Conservation (phyloP, 2,797 vertebrate species). For the Anguilla pacifica region DNA sequence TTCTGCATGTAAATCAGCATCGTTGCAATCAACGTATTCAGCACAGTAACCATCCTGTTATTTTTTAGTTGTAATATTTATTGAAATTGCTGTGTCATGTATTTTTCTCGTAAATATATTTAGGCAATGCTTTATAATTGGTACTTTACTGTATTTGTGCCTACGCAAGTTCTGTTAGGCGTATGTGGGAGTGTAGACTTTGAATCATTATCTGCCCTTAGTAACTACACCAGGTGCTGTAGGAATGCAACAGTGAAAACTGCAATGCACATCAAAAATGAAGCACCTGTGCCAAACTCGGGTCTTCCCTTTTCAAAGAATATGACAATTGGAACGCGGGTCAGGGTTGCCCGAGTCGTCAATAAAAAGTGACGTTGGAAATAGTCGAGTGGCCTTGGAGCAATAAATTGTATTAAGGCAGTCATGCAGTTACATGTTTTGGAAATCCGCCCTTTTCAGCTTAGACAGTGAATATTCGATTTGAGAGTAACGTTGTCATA, state of each 20-base stretch:
- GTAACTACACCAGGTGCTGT: slow-evolving; percentile 65
- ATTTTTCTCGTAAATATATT: not conserved
- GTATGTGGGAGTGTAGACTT: slow-evolving; percentile 14
- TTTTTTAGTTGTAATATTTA: not conserved
- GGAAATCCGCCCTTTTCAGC: not conserved
- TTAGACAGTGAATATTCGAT: not conserved
- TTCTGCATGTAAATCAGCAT: slow-evolving; percentile 19
- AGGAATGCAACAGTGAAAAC: slow-evolving; percentile 48
- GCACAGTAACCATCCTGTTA: slow-evolving; percentile 1
- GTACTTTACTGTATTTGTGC: not conserved
- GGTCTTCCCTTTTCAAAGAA: slow-evolving; percentile 67
- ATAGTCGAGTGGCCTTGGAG: slow-evolving; percentile 54
- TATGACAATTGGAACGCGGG: slow-evolving; percentile 67
- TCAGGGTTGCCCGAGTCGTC: slow-evolving; percentile 65
- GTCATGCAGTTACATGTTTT: not conserved
- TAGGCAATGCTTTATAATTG: slow-evolving; percentile 29
- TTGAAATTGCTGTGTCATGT: slow-evolving; percentile 13
- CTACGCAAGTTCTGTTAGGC: not conserved
- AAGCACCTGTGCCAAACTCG: slow-evolving; percentile 72
- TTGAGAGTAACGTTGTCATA: not conserved
- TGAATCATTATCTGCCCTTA: slow-evolving; percentile 41
- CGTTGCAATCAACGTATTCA: not conserved
- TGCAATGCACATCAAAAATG: slow-evolving; percentile 62
- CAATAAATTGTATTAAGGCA: slow-evolving; percentile 50
- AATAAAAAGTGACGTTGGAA: slow-evolving; percentile 56